Evolutionary conservation across 1,140 invertebrate genomes (phyloP), one percentile per base, ranked within the genome.

Genomic region (Venustaconcha ellipsiformis): DNA sequence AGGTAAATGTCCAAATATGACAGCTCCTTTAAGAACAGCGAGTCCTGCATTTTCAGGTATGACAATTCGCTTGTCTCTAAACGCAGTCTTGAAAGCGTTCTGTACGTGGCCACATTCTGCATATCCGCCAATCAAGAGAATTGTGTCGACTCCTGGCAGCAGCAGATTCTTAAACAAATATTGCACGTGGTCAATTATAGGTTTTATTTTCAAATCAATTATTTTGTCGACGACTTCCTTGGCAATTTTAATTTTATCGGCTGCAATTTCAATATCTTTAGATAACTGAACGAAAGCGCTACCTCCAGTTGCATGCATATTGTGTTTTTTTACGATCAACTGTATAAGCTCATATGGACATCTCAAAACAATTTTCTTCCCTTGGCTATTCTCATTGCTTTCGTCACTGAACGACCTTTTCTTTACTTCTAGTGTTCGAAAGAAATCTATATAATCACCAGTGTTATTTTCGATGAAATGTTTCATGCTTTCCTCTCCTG

Each of bases 1-100:
- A 6, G 69, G 69, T 15, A 60, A 66, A 26, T 76, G 74, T 14
- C 74, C 74, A 30, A 67, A 76, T 17, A 76, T 71, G 2, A 76
- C 74, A 14, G 74, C 74, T 18, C 74, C 74, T 71, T 76, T 76
- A 62, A 76, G 30, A 23, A 76, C 74, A 17, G 74, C 56, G 17
- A 78, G 68, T 15, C 59, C 76, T 18, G 70, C 70, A 1, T 78
- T 70, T 15, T 64, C 26, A 17, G 76, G 76, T 17, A 70, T 63
- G 15, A 78, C 58, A 14, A 78, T 70, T 17, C 18, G 20, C 65
- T 68, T 67, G n/a, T 68, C 23, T 18, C 65, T 59, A 58, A 78
- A 78, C 1, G 18, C 30, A 13, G 68, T 37, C 20, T 60, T 67
- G 56, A 78, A 26, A n/a, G 57, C 59, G 6, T 67, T 20, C 13